Conservation (phyloP, 2,797 vertebrate genomes). For the Mallotus villosus region DNA sequence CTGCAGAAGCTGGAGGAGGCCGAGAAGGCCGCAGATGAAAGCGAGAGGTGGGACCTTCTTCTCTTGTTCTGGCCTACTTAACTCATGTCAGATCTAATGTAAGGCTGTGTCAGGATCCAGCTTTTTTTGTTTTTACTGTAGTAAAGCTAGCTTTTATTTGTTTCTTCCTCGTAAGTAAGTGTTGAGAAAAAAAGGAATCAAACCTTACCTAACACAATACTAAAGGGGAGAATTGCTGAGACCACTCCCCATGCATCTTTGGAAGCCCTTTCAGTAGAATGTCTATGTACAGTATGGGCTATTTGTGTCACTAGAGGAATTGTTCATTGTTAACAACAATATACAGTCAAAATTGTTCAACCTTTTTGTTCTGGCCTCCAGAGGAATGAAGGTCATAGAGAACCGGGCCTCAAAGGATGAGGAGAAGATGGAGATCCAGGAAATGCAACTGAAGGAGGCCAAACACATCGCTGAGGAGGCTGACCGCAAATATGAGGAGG, state of each 20-base stretch:
- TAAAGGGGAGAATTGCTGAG: background rate
- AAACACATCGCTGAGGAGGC: slow-evolving; percentile 97
- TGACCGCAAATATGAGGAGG: slow-evolving; percentile 98
- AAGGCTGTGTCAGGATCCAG: background rate
- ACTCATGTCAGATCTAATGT: background rate
- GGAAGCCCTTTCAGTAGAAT: no score
- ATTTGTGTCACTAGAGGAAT: background rate
- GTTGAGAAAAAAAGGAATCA: background rate
- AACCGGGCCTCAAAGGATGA: slow-evolving; percentile 94
- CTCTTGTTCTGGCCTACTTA: background rate
- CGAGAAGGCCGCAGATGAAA: slow-evolving; percentile 95
- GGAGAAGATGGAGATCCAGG: slow-evolving; percentile 98
- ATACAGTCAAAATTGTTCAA: background rate
- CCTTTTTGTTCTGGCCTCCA: slow-evolving; percentile 51
- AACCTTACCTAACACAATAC: background rate
- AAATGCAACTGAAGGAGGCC: slow-evolving; percentile 97
- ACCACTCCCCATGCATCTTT: background rate
- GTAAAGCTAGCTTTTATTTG: background rate
- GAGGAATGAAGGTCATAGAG: slow-evolving; percentile 99
- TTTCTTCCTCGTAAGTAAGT: background rate
- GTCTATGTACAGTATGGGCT: no score
- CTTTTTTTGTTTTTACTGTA: background rate
- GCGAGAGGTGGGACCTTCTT: slow-evolving; percentile 81
- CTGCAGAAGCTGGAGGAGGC: slow-evolving; percentile 96
- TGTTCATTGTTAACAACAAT: no score